Evolutionary conservation across 2,888 invertebrate genomes (phyloP).

Genomic region (Leptogaster cylindrica): DNA sequence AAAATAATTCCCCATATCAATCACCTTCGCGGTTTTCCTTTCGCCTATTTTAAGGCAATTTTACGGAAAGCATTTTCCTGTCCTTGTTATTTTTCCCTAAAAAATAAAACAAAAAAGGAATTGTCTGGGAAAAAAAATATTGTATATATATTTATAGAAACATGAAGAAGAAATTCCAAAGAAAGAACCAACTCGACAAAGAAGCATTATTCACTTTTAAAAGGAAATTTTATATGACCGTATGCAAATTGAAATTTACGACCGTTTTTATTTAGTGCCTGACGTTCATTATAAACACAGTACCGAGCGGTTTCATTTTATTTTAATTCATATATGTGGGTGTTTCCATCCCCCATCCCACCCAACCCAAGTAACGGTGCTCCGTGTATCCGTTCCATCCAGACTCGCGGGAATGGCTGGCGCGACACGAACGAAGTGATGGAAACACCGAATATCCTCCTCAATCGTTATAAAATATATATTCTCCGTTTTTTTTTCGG

Average conservation of each 20-base stretch:
- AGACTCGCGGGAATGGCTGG: conserved; percentile 6
- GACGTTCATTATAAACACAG: conserved; percentile 37
- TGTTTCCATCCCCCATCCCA: background rate
- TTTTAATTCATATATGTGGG: conserved; percentile 38
- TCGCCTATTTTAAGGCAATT: conserved; percentile 36
- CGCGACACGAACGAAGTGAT: background rate
- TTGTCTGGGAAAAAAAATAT: conserved; percentile 15
- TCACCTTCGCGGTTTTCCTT: conserved; percentile 29
- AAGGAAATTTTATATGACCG: conserved; percentile 39
- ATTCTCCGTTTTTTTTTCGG: conserved; percentile 15
- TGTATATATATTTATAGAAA: too few species aligned
- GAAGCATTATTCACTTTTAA: conserved; percentile 39
- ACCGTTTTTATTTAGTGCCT: conserved; percentile 40
- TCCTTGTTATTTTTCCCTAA: conserved; percentile 27
- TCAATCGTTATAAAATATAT: conserved; percentile 4
- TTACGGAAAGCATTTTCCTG: conserved; percentile 39
- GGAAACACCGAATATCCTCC: conserved; percentile 22
- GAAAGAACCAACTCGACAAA: conserved; percentile 23
- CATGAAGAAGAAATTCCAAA: too few species aligned
- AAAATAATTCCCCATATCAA: conserved; percentile 38
- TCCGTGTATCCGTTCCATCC: background rate
- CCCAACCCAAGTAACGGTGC: background rate
- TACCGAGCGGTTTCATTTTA: conserved; percentile 38
- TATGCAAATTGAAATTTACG: conserved; percentile 41
- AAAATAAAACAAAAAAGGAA: conserved; percentile 13